Evolutionary conservation across 2,113 vertebrate genomes (phyloP).

Genomic region (Pleuronectes platessa): DNA sequence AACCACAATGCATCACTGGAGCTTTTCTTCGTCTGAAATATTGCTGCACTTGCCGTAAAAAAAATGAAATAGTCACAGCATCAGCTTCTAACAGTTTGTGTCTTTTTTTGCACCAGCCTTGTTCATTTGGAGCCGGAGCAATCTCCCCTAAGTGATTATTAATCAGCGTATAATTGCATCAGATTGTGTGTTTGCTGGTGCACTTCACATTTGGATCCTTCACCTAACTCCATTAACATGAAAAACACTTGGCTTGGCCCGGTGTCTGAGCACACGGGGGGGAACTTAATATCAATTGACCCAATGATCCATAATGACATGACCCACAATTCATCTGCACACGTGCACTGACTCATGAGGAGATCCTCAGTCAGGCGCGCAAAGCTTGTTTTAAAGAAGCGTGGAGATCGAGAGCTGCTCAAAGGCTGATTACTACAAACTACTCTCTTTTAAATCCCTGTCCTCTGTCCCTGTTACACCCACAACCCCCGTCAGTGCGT

Average conservation of each 20-base stretch:
- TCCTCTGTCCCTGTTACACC: not conserved
- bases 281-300: conserved; percentile 27
- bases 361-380: conserved; percentile 1
- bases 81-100: too few species aligned
- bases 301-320: conserved; percentile 17
- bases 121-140: conserved; percentile 27
- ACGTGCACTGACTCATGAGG: conserved; percentile 14
- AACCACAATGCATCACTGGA: not conserved
- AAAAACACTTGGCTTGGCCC: conserved; percentile 3
- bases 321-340: conserved; percentile 9
- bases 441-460: not conserved
- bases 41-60: not conserved
- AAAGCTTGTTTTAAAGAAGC: conserved; percentile 13
- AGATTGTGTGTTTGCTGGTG: conserved; percentile 14
- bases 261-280: not conserved
- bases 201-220: conserved; percentile 21
- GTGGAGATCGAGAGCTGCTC: not conserved
- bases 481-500: not conserved
- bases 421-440: not conserved
- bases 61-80: not conserved
- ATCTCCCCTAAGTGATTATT: conserved; percentile 37
- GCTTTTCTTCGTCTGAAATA: not conserved
- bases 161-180: conserved; percentile 47
- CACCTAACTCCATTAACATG: conserved; percentile 17
- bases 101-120: not conserved